Evolutionary conservation across 2,888 invertebrate species (phyloP), one percentile per base, ranked within the genome.

Genomic region (Mellilla xanthometata): DNA sequence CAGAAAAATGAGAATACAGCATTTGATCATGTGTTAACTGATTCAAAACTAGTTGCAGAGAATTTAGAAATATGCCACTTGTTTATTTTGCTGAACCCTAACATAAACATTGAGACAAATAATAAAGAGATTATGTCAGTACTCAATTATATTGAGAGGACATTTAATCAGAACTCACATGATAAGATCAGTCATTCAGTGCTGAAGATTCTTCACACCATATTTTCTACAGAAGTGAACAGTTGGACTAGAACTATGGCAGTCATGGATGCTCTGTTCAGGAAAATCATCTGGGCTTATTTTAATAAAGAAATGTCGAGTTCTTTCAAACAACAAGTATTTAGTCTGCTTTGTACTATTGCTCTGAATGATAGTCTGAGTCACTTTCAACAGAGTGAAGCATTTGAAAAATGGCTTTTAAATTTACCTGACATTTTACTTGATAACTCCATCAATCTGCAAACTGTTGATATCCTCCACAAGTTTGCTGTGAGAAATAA

Each of bases 401-500:
- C 70, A 19, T 93, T 91, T 65, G 69, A 81, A 30, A 62, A 62
- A 6, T 93, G 93, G 90, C 68, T 93, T 0, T 70, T 74, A 43
- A 85, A 85, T 43, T 68, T 93, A 51, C 92, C 93, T 0, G 84
- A 91, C 49, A 82, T 93, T 46, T 73, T 94, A 33, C 76, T 91
- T 46, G 76, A 85, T n/a, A 65, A 81, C 27, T 79, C 70, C 34
- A 57, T 94, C 4, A 86, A 87, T 26, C 68, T 81, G 27, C 78
- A 90, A 56, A 90, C 91, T 2, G 67, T 93, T n/a, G 65, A 91
- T 41, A 91, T 91, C 3, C 77, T 94, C 49, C 88, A 91, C 9
- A 84, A 88, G 51, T 89, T 94, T 66, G 91, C 92, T 11, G 89
- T 91, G 35, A 88, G 90, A 39, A 90, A 86, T 52, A 92, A 91